Percentiles rank a stretch among this genome's conserved stretches.
phyloP scores from a whole-genome alignment of 2,888 invertebrate species.

The Nesidiocoris tenuis region DNA sequence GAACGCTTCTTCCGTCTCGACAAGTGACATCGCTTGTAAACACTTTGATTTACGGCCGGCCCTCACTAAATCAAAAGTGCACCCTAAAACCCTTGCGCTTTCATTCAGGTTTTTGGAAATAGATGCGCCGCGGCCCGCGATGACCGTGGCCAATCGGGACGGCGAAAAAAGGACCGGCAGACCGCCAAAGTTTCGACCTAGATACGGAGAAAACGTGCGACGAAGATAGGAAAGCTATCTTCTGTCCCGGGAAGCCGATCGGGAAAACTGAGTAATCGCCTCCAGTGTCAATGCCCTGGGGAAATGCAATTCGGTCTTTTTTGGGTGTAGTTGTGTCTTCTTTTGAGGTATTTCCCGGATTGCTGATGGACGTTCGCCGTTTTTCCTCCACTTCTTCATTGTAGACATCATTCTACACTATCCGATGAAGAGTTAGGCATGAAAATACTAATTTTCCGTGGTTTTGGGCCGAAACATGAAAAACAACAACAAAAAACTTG shows the following conservation, averaged over 20 bases:
- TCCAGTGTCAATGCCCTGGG: slow-evolving; percentile 9
- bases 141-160: slow-evolving; percentile 12
- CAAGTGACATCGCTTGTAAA: neutral
- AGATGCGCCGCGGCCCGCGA: neutral
- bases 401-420: too few relatives aligned
- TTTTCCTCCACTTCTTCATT: too few relatives aligned
- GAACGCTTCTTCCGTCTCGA: neutral
- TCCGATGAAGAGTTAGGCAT: too few relatives aligned
- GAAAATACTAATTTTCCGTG: too few relatives aligned
- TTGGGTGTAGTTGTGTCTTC: too few relatives aligned
- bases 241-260: too few relatives aligned
- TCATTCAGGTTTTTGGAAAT: slow-evolving; percentile 10
- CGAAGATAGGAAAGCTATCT: neutral
- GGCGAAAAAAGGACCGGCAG: slow-evolving; percentile 2
- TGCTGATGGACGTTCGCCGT: too few relatives aligned
- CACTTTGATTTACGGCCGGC: neutral
- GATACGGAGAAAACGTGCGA: slow-evolving; percentile 20
- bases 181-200: slow-evolving; percentile 21
- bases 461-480: too few relatives aligned
- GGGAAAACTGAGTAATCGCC: slow-evolving; percentile 9
- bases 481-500: too few relatives aligned
- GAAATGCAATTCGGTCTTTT: too few relatives aligned
- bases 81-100: slow-evolving; percentile 18
- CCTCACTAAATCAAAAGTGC: neutral
- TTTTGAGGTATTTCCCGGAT: too few relatives aligned